Evolutionary conservation across 2,797 vertebrate genomes (phyloP).

Genomic region (Sardinella longiceps): DNA sequence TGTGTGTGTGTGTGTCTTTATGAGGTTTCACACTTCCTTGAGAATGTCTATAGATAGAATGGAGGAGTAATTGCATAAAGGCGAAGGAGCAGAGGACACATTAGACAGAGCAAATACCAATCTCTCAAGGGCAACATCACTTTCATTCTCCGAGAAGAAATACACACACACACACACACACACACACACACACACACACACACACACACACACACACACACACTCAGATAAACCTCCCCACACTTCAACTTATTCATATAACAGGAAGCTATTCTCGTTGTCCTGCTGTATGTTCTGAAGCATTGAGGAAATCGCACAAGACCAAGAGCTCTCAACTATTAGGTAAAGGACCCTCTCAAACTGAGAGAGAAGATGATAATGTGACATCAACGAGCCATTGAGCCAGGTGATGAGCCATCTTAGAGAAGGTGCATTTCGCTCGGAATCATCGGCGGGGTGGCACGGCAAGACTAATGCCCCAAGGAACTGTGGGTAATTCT

Average conservation of each 20-base stretch:
- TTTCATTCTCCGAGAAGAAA: not conserved
- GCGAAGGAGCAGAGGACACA: not conserved
- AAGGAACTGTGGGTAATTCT: constrained; percentile 23
- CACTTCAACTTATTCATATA: not conserved
- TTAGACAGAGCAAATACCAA: not conserved
- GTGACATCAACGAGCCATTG: not conserved
- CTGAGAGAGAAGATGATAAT: not conserved
- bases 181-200: constrained; percentile 25
- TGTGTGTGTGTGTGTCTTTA: not conserved
- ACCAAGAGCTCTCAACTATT: not conserved
- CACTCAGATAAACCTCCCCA: not conserved
- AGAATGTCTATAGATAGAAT: not conserved
- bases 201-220: constrained; percentile 24
- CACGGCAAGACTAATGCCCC: not conserved
- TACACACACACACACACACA: constrained; percentile 24
- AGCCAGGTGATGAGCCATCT: not conserved
- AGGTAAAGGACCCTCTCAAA: not conserved
- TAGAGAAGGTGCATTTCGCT: not conserved
- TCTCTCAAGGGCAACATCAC: constrained; percentile 9
- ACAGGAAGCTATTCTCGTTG: not conserved
- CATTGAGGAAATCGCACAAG: not conserved
- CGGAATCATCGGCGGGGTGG: not conserved
- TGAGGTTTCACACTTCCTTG: not conserved
- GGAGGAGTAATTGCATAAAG: not conserved
- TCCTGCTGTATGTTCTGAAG: not conserved